A percentile compares a stretch with the other conserved stretches of the same genome.
Evolutionary conservation across 2,888 invertebrate species (phyloP).

Genomic region (Deilephila elpenor): DNA sequence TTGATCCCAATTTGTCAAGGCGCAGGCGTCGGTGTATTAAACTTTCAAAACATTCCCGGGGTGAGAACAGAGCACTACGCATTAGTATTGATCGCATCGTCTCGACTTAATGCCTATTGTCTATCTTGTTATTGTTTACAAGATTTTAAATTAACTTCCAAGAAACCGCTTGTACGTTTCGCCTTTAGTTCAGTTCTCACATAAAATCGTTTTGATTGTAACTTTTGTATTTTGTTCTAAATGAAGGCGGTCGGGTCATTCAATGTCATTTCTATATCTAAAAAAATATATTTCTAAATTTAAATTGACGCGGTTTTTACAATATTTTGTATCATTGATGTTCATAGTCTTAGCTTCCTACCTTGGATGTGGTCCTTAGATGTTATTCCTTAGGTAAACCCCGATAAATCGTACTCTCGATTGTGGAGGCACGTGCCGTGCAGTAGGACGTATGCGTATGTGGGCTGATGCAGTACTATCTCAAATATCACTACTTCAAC

Average conservation of each 20-base stretch:
- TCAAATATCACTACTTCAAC: not conserved
- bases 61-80: not conserved
- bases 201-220: not conserved
- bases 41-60: slow-evolving; percentile 50
- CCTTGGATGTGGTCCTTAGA: too few relatives aligned
- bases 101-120: slow-evolving; percentile 3
- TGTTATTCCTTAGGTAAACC: too few relatives aligned
- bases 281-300: too few relatives aligned
- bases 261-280: too few relatives aligned
- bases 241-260: too few relatives aligned
- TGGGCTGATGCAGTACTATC: not conserved
- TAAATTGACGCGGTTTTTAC: too few relatives aligned
- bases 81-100: slow-evolving; percentile 25
- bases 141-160: not conserved
- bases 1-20: slow-evolving; percentile 59
- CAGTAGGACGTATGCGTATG: too few relatives aligned
- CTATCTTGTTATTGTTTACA: slow-evolving; percentile 13
- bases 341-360: too few relatives aligned
- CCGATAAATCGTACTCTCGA: too few relatives aligned
- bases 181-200: not conserved
- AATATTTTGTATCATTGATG: too few relatives aligned
- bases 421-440: too few relatives aligned
- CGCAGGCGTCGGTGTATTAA: slow-evolving; percentile 52
- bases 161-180: not conserved
- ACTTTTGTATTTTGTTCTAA: not conserved